Evolutionary conservation across 2,113 vertebrate species (phyloP).

Genomic region (Noctilio leporinus): DNA sequence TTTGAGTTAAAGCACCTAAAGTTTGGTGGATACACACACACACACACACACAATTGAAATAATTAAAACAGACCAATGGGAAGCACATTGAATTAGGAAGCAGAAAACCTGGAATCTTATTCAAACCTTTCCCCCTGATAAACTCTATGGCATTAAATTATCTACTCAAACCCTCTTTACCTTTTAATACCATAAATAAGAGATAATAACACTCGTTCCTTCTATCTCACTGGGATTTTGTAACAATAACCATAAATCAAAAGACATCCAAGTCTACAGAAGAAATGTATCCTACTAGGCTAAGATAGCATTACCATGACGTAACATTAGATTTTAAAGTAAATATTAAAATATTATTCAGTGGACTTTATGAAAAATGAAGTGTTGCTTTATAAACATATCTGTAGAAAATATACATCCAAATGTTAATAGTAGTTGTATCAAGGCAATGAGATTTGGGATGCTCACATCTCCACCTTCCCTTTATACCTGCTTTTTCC

Average conservation of each 20-base stretch:
- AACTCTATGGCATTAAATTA: conserved; percentile 30
- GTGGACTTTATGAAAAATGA: not conserved
- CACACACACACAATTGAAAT: not conserved
- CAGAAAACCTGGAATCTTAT: conserved; percentile 26
- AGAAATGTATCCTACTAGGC: not conserved
- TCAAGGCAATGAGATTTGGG: not conserved
- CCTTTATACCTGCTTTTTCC: not conserved
- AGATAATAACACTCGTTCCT: conserved; percentile 26
- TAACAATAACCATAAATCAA: conserved; percentile 35
- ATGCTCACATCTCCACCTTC: not conserved
- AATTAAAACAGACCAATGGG: conserved; percentile 41
- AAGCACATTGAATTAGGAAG: conserved; percentile 38
- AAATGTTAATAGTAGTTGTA: not conserved
- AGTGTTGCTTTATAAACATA: not conserved
- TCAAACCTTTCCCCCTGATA: conserved; percentile 37
- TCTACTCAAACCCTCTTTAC: conserved; percentile 30
- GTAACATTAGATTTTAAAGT: not conserved
- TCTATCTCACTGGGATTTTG: not conserved
- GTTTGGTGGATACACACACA: not conserved
- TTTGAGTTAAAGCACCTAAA: conserved; percentile 7
- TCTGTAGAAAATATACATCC: not conserved
- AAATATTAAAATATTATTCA: not conserved
- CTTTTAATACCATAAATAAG: conserved; percentile 43
- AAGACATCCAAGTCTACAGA: not conserved
- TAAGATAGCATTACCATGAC: not conserved